These are phyloP conservation scores for Dendrolimus kikuchii DNA, from an alignment of 1,140 invertebrate species.

Conservation along the genomic window DNA sequence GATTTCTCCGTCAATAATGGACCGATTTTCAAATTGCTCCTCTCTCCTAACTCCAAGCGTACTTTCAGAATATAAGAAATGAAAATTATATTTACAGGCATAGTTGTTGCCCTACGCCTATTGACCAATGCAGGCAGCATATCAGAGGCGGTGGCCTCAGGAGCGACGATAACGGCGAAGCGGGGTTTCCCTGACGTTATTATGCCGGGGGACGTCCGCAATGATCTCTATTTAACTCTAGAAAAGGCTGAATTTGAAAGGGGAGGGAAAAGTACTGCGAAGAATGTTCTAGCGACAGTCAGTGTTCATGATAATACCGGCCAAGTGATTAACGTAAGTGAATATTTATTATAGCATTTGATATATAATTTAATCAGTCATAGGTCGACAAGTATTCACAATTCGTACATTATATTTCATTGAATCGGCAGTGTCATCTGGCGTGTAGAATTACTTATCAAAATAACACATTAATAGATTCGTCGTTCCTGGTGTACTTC, in stretches of 20 bases:
- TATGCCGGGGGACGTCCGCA: constrained; percentile 95
- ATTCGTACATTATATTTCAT: no score
- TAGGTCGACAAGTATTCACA: no score
- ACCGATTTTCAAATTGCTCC: no score
- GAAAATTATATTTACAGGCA: constrained; percentile 37
- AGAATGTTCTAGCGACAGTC: constrained; percentile 93
- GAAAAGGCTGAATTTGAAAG: constrained; percentile 93
- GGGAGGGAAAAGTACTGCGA: constrained; percentile 94
- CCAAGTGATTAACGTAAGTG: constrained; percentile 77
- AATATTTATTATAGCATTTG: neutral
- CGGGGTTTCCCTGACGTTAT: constrained; percentile 96
- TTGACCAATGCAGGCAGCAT: constrained; percentile 52
- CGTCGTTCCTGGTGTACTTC: no score
- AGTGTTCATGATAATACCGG: constrained; percentile 87
- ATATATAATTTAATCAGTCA: neutral
- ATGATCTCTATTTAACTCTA: constrained; percentile 94
- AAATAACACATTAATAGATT: no score
- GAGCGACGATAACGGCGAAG: constrained; percentile 88
- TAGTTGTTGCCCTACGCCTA: constrained; percentile 59
- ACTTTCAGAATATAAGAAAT: neutral
- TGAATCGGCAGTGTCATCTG: no score
- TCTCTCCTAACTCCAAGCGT: no score
- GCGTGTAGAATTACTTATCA: no score
- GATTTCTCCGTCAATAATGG: no score
- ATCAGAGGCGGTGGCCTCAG: constrained; percentile 64